These are phyloP conservation scores for Cenopis cana DNA, from an alignment of 2,888 invertebrate species.

Conservation along the genomic window DNA sequence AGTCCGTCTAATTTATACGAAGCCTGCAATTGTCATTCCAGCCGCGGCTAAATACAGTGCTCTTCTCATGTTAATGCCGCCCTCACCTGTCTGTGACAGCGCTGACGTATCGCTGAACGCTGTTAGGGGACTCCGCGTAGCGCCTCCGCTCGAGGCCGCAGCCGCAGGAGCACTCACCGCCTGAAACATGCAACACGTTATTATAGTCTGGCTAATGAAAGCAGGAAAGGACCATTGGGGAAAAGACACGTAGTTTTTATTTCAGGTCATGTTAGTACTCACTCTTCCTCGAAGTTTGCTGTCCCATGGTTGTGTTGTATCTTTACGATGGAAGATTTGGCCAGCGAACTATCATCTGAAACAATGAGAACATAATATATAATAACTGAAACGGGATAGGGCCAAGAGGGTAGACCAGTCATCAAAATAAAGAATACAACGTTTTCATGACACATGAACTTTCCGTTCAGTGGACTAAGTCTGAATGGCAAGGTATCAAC, in stretches of 20 bases:
- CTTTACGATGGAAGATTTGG: slow-evolving; percentile 63
- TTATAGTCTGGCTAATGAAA: too few relatives aligned
- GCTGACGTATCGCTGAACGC: slow-evolving; percentile 76
- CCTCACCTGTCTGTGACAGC: slow-evolving; percentile 75
- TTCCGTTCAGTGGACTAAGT: too few relatives aligned
- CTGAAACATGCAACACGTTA: slow-evolving; percentile 48
- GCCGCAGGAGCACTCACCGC: slow-evolving; percentile 75
- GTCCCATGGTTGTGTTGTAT: slow-evolving; percentile 63
- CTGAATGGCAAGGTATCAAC: too few relatives aligned
- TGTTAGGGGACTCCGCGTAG: slow-evolving; percentile 71
- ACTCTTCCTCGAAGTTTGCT: slow-evolving; percentile 76
- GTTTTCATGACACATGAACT: too few relatives aligned
- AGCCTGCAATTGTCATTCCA: too few relatives aligned
- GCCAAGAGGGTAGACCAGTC: too few relatives aligned
- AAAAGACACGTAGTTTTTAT: background rate
- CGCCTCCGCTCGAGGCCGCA: slow-evolving; percentile 77
- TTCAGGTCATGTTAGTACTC: slow-evolving; percentile 49
- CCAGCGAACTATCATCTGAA: slow-evolving; percentile 76
- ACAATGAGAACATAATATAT: background rate
- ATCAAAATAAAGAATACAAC: too few relatives aligned
- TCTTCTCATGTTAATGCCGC: too few relatives aligned
- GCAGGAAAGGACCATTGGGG: too few relatives aligned
- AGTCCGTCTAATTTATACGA: too few relatives aligned
- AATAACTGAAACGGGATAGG: too few relatives aligned
- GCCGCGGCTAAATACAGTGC: too few relatives aligned